Base-by-base conservation (phyloP, 1,140 invertebrate genomes). In the Saccostrea cuccullata region DNA sequence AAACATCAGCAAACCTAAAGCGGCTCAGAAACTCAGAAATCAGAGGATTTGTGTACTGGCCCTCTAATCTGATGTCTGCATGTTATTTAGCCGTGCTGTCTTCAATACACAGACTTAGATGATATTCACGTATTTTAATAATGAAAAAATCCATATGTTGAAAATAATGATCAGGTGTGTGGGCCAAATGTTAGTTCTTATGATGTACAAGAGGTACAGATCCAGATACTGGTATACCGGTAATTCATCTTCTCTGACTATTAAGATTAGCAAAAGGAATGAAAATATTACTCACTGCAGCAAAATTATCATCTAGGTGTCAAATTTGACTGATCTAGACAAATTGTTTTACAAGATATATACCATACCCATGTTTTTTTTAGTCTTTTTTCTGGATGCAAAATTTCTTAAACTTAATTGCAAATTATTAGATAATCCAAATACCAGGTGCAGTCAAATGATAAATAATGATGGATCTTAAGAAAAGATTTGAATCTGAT, bases 251-350 rank as follows among this genome's bases (percentile, higher is more conserved):
- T 9, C 9, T 47, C 47, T 47, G 47, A 47, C 47, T 47, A 47
- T 47, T 47, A 64, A 20, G n/a, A 20, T 20, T 20, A 20, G 17
- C 15, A 20, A 64, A n/a, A 17, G n/a, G 58, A 2, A 64, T 64
- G 20, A 15, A 60, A 60, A 60, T 17, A 13, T 17, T 17, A 60
- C 13, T 60, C 13, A 13, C 4, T 64, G 6, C 17, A 47, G 47
- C 47, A 47, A 6, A 64, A 77, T 30, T 4, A 26, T 13, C 0
- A 77, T 77, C 70, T 36, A 77, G 6, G 9, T 36, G 70, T 17
- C 26, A 77, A 77, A 77, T 77, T 36, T 77, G 70, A 77, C 23
- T 77, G 70, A 77, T 77, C 26, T 77, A 12, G 26, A 77, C 70
- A 77, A 77, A 77, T 77, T 77, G 30, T 15, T 13, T 30, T 26